Percentiles rank a stretch among this genome's conserved stretches.
phyloP scores from a whole-genome alignment of 1,140 invertebrate genomes.

The Drosophila repleta region DNA sequence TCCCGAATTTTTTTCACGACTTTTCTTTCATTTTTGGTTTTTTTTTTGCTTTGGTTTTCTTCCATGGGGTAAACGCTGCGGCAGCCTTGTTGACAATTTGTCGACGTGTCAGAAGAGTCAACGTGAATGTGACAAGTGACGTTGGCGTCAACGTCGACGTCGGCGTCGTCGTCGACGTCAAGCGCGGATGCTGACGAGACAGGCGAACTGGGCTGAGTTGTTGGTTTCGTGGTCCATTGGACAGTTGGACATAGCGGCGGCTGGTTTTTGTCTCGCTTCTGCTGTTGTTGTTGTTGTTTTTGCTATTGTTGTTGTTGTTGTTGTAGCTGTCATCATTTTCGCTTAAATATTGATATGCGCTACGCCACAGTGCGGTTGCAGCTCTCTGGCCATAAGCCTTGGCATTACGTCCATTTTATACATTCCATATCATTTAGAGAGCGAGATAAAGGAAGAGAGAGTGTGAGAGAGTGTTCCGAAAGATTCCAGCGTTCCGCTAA shows the following conservation, averaged over 20 bases:
- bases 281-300: background rate
- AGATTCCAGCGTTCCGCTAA: background rate
- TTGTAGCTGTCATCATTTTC: slow-evolving; percentile 33
- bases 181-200: slow-evolving; percentile 57
- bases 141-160: slow-evolving; percentile 10
- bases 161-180: slow-evolving; percentile 7
- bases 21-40: slow-evolving; percentile 35
- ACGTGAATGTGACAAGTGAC: slow-evolving; percentile 80
- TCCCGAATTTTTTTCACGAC: background rate
- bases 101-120: slow-evolving; percentile 77
- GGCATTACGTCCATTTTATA: background rate
- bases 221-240: slow-evolving; percentile 4
- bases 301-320: background rate
- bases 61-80: slow-evolving; percentile 46
- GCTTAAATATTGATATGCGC: slow-evolving; percentile 41
- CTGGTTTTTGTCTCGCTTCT: background rate
- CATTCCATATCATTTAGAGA: background rate
- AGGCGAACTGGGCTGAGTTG: slow-evolving; percentile 8
- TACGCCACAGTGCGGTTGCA: slow-evolving; percentile 11
- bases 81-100: slow-evolving; percentile 80
- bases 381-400: background rate
- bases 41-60: slow-evolving; percentile 44
- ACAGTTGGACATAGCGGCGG: slow-evolving; percentile 6
- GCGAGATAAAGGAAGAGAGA: too few relatives aligned
- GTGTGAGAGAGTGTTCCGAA: too few relatives aligned